phyloP scores from a whole-genome alignment of 2,113 vertebrate genomes.

The Thalassarche chlororhynchos region DNA sequence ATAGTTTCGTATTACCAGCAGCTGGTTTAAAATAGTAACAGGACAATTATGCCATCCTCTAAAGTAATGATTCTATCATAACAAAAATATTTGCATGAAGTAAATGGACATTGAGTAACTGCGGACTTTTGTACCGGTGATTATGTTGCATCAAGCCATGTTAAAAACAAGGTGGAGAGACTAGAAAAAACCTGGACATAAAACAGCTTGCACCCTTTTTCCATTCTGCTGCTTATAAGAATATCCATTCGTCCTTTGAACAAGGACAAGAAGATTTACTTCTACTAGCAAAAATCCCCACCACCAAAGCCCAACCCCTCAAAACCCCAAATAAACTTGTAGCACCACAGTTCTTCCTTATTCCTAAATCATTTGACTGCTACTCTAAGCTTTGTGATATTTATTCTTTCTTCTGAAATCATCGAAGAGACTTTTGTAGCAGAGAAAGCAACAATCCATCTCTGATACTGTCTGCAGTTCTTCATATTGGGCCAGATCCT shows the following conservation, averaged over 20 bases:
- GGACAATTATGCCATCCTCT: conserved; percentile 5
- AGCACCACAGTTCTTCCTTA: background rate
- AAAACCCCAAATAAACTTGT: background rate
- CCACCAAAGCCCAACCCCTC: background rate
- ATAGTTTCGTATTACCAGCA: background rate
- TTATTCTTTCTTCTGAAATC: background rate
- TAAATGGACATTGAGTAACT: conserved; percentile 28
- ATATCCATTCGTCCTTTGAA: background rate
- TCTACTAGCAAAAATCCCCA: background rate
- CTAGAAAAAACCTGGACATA: background rate
- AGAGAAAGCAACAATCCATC: background rate
- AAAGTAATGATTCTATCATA: background rate
- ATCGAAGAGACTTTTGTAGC: background rate
- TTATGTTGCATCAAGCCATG: background rate
- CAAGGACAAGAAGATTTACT: background rate
- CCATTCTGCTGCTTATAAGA: background rate
- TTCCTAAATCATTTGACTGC: background rate
- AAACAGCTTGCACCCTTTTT: background rate
- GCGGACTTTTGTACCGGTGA: background rate
- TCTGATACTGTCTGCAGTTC: background rate
- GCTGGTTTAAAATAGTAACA: conserved; percentile 48
- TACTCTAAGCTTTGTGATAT: background rate
- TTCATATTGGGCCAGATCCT: background rate
- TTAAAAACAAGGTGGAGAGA: background rate
- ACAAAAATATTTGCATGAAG: conserved; percentile 55